Percentiles rank a stretch among this genome's conserved stretches.
Conservation (phyloP, 92 coral and sea anemone genomes). For the Galaxea fascicularis region DNA sequence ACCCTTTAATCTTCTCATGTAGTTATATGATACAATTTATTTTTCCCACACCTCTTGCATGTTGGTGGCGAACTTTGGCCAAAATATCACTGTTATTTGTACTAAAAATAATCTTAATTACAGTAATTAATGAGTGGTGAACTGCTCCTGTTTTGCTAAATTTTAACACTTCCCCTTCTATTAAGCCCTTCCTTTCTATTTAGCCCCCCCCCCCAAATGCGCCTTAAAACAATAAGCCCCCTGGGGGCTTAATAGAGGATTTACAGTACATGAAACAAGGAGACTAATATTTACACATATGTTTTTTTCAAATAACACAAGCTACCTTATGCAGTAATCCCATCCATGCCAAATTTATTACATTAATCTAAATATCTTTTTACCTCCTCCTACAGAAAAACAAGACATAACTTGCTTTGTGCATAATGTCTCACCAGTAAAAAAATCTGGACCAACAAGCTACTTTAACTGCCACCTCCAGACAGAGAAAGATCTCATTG, state of each 20-base stretch:
- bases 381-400: constrained; percentile 48
- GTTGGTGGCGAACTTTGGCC: constrained; percentile 46
- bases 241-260: constrained; percentile 20
- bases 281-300: constrained; percentile 25
- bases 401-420: constrained; percentile 56
- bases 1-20: constrained; percentile 54
- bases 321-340: constrained; percentile 46
- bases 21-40: constrained; percentile 54
- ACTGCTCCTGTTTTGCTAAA: constrained; percentile 30
- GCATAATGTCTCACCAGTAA: constrained; percentile 64
- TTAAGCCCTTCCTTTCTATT: too few species aligned
- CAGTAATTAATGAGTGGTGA: constrained; percentile 42
- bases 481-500: constrained; percentile 39
- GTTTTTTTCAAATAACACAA: constrained; percentile 35
- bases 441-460: constrained; percentile 57
- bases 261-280: constrained; percentile 40
- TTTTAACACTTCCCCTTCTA: neutral
- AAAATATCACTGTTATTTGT: constrained; percentile 44
- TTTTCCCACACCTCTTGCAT: constrained; percentile 55
- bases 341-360: constrained; percentile 41
- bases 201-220: constrained; percentile 30
- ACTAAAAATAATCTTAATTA: constrained; percentile 50
- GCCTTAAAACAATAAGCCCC: constrained; percentile 30
- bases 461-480: constrained; percentile 72
- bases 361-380: constrained; percentile 34